Conservation (phyloP, 2,888 invertebrate species). For the Tuberolachnus salignus region DNA sequence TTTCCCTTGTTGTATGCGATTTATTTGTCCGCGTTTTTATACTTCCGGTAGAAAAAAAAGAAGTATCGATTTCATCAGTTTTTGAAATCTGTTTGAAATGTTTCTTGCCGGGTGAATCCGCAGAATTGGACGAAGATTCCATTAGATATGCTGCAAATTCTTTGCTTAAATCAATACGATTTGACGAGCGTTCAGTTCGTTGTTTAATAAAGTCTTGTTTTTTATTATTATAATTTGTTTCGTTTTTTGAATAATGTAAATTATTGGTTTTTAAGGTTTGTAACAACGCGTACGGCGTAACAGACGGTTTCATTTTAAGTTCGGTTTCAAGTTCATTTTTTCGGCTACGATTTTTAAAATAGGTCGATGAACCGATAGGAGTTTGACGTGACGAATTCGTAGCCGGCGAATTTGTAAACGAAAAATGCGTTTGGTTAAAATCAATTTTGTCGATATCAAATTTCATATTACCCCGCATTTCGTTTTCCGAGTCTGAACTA, state of each 20-base stretch:
- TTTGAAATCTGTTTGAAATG: constrained; percentile 13
- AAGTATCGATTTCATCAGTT: constrained; percentile 10
- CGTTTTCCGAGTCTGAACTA: constrained; percentile 38
- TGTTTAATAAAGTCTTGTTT: not conserved
- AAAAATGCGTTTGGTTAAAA: not conserved
- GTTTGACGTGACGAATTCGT: constrained; percentile 18
- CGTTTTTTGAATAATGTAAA: constrained; percentile 5
- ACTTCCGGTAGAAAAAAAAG: not conserved
- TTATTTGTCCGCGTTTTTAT: not conserved
- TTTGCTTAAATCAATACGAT: constrained; percentile 17
- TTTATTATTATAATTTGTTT: not conserved
- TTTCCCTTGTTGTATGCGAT: not conserved
- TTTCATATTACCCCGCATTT: not conserved
- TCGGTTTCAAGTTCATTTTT: not conserved
- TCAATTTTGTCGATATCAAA: not conserved
- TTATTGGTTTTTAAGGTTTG: not conserved
- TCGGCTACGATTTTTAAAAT: constrained; percentile 29
- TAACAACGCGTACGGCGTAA: not conserved
- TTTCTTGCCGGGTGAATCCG: constrained; percentile 20
- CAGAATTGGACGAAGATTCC: constrained; percentile 26
- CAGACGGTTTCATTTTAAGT: not conserved
- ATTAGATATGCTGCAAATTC: not conserved
- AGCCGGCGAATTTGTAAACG: not conserved
- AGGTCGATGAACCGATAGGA: constrained; percentile 10
- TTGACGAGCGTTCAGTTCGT: not conserved